Evolutionary conservation across 1,140 invertebrate genomes (phyloP).

Genomic region (Pogonognathellus flavescens): DNA sequence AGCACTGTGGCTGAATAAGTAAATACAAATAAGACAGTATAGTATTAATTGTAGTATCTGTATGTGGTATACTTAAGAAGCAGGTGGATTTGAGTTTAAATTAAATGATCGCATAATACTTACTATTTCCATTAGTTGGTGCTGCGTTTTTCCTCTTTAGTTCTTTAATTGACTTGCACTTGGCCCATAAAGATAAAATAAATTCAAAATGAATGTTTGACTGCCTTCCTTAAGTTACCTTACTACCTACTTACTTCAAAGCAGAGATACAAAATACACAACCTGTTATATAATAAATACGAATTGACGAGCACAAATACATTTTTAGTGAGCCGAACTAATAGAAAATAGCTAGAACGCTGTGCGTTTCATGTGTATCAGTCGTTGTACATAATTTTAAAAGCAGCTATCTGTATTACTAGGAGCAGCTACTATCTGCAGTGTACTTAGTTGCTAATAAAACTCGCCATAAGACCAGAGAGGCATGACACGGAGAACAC

Average conservation of each 20-base stretch:
- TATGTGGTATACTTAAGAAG: background rate
- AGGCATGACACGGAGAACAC: constrained; percentile 17
- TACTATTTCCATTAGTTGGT: too few relatives aligned
- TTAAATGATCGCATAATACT: too few relatives aligned
- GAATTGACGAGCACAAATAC: constrained; percentile 1
- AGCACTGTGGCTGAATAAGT: background rate
- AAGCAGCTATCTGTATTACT: too few relatives aligned
- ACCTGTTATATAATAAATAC: constrained; percentile 25
- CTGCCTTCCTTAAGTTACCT: constrained; percentile 38
- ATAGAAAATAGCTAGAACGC: constrained; percentile 22
- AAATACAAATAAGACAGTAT: background rate
- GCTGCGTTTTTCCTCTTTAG: constrained; percentile 1
- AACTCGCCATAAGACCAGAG: constrained; percentile 34
- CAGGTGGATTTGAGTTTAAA: too few relatives aligned
- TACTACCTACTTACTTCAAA: background rate
- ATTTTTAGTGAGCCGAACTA: background rate
- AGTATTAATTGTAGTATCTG: background rate
- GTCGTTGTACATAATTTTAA: too few relatives aligned
- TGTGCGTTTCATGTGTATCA: background rate
- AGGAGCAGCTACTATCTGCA: too few relatives aligned
- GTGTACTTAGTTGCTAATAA: background rate
- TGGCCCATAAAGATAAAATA: constrained; percentile 62
- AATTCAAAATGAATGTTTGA: constrained; percentile 52
- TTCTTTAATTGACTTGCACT: constrained; percentile 59
- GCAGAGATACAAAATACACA: background rate